Evolutionary conservation across 2,888 invertebrate species (phyloP).

Genomic region (Aelia acuminata): DNA sequence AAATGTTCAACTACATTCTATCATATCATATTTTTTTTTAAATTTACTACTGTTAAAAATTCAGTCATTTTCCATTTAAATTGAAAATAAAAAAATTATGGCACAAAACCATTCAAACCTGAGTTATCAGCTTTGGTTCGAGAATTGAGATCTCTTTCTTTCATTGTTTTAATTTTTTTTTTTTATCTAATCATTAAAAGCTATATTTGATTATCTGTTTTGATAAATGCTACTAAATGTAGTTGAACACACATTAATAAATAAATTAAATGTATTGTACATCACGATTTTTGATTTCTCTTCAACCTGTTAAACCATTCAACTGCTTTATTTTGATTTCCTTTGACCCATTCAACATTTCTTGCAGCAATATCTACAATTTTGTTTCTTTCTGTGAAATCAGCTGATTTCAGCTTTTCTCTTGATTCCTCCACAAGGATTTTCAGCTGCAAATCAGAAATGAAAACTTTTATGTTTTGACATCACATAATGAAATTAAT

Average conservation of each 20-base stretch:
- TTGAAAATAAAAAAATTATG: neutral
- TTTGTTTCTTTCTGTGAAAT: conserved; percentile 37
- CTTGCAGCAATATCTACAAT: conserved; percentile 58
- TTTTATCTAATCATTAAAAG: neutral
- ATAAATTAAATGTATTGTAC: neutral
- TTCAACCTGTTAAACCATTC: conserved; percentile 57
- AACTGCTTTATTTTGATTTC: conserved; percentile 56
- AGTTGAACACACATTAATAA: neutral
- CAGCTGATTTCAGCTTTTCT: conserved; percentile 59
- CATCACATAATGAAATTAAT: too few relatives aligned
- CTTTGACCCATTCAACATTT: conserved; percentile 62
- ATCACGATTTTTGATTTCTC: neutral
- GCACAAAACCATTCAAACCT: neutral
- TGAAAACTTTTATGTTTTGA: too few relatives aligned
- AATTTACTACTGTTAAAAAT: neutral
- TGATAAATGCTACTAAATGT: neutral
- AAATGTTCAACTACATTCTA: neutral
- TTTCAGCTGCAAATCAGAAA: conserved; percentile 59
- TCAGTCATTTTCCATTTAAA: neutral
- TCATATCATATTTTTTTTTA: neutral
- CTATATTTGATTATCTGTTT: neutral
- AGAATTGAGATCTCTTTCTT: neutral
- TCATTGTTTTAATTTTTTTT: neutral
- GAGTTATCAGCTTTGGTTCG: conserved; percentile 5
- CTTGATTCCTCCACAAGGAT: conserved; percentile 45